Base-by-base conservation (phyloP, 2,888 invertebrate species). In the Drosophila kambysellisi region DNA sequence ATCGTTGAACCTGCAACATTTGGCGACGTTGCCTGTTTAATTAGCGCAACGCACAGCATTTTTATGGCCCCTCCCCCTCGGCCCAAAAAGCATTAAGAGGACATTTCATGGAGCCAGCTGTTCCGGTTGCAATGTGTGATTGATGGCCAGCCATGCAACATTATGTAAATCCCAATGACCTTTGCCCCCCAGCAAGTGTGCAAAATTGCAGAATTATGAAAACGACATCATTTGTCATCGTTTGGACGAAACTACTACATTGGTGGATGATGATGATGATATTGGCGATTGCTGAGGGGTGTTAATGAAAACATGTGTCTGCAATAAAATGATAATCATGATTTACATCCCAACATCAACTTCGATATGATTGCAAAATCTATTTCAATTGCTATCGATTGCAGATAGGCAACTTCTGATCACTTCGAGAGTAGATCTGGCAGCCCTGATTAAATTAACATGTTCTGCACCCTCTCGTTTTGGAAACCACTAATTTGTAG, bases 301-400 rank as follows among this genome's bases (percentile, higher is more conserved):
- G 74, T 76, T 86, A 86, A 86, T 86, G 82, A 84, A 85, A 86
- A 83, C 88, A 91, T 91, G 89, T 91, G 91, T 91, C 91, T 82
- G 91, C 91, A 82, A 91, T 91, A 91, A 91, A 92, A 91, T 84
- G 86, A 89, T 92, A 92, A 92, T 92, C 91, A 92, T 92, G 92
- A 92, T 92, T 92, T 92, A 92, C 92, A 91, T 87, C 85, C 64
- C 39, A 29, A 39, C 54, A 66, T 72, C 75, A 71, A 72, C 75
- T 66, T 67, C 61, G 32, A 73, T 75, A 53, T 71, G 63, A 67
- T 68, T 63, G 51, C 60, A 48, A 58, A 72, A 73, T 46, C 41
- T 20, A 73, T 62, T 70, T 66, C 81, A 86, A 86, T 83, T 83
- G 74, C 64, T 29, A 12, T 59, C 20, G 39, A 54, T 37, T 54